phyloP scores from a whole-genome alignment of 2,888 invertebrate genomes.

The Mongoloraphidia duomilia region DNA sequence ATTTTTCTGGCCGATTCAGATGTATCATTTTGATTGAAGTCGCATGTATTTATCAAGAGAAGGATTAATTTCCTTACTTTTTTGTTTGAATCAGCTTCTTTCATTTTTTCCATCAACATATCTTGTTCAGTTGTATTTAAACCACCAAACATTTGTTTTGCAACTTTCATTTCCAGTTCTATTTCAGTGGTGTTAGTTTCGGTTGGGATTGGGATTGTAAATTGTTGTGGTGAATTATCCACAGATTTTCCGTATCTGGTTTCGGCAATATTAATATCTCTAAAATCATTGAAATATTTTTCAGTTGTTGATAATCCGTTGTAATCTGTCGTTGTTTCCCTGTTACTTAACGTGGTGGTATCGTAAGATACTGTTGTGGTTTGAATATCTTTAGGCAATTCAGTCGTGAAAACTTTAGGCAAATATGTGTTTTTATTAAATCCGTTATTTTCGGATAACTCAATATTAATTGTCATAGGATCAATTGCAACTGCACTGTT shows the following conservation, averaged over 20 bases:
- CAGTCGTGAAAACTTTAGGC: conserved; percentile 20
- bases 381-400: conserved; percentile 9
- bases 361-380: conserved; percentile 13
- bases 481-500: conserved; percentile 54
- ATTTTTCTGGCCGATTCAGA: conserved; percentile 55
- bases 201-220: conserved; percentile 31
- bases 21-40: conserved; percentile 52
- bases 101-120: conserved; percentile 67
- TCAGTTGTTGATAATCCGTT: neutral
- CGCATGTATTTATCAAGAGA: conserved; percentile 62
- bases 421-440: conserved; percentile 28
- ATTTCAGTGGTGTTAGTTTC: conserved; percentile 48
- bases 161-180: conserved; percentile 49
- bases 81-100: conserved; percentile 62
- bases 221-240: conserved; percentile 11
- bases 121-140: conserved; percentile 60
- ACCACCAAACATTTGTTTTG: conserved; percentile 61
- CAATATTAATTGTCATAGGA: conserved; percentile 56
- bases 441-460: conserved; percentile 21
- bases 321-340: conserved; percentile 12
- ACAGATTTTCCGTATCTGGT: neutral
- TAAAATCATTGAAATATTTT: too few relatives aligned
- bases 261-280: neutral
- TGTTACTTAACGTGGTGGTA: conserved; percentile 13
- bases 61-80: conserved; percentile 59